Base-by-base conservation (phyloP, 2,797 vertebrate genomes). In the Poecile montanus region DNA sequence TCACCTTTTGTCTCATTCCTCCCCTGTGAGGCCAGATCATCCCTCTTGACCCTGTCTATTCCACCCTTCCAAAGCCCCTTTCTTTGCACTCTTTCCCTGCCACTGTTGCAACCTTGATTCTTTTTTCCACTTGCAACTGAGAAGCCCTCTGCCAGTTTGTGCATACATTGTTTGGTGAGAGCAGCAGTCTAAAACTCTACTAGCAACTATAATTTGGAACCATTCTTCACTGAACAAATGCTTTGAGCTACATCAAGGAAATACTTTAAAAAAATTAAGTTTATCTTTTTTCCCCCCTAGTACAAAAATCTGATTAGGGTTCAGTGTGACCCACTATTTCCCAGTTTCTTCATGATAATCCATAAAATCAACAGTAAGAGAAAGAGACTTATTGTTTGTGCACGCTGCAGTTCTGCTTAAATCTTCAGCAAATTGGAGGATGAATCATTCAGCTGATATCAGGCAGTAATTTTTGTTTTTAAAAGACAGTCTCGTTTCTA, bases 261-360 rank as follows among this genome's bases (percentile, higher is more conserved):
- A 42, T 20, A 5, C 38, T 62, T 36, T 48, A 57, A 1, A 1
- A 56, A 66, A 66, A 40, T 15, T 17, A 44, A 11, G 3, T 2
- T 44, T 5, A 1, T 7, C 3, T 16, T 68, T 71, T 47, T 21
- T 2, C 0, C 7, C 2, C 18, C 5, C 10, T 5, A 72, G 27
- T 51, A 19, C 7, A 34, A 47, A 74, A 85, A 79, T 75, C 11
- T 58, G 10, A 27, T 78, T 72, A 27, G 13, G 3, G 9, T 13
- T 60, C 29, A 34, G 1, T 38, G 16, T 72, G 27, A 40, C 18
- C 13, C 3, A 0, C 13, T 50, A 2, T 85, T 85, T 87, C 26
- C 21, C 25, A 22, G 25, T 89, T 95, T 87, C 53, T 82, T 92
- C n/a, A n/a, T 30, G 38, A 25, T 78, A 58, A 78, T 70, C 34